Conservation (phyloP, 1,140 invertebrate genomes). For the Drosophila yakuba region DNA sequence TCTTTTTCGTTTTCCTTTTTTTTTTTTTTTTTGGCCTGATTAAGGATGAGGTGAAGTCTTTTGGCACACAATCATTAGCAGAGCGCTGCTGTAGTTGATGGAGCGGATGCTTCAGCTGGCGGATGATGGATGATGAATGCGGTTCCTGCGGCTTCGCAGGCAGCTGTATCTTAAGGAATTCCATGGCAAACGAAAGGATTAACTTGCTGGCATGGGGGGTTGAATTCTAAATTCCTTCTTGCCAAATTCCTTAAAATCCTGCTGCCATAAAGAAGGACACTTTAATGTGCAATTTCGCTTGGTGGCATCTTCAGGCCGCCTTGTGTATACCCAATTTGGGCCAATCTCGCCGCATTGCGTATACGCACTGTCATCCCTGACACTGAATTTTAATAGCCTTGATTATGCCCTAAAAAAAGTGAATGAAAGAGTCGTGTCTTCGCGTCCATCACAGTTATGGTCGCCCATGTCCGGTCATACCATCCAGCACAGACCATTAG, state of each 20-base stretch:
- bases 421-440: constrained; percentile 16
- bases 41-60: constrained; percentile 38
- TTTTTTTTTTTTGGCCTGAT: constrained; percentile 19
- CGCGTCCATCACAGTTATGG: constrained; percentile 49
- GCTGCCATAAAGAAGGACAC: constrained; percentile 19
- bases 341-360: constrained; percentile 53
- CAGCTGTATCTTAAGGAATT: constrained; percentile 29
- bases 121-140: constrained; percentile 46
- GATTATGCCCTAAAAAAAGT: constrained; percentile 49
- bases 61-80: constrained; percentile 72
- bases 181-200: constrained; percentile 32
- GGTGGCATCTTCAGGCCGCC: constrained; percentile 17
- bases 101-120: constrained; percentile 22
- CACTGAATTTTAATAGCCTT: constrained; percentile 64
- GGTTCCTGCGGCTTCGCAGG: not conserved
- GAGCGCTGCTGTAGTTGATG: constrained; percentile 38
- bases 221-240: constrained; percentile 20
- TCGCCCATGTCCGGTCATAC: constrained; percentile 46
- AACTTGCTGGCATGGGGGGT: constrained; percentile 6
- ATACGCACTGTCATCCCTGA: constrained; percentile 56
- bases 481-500: constrained; percentile 63
- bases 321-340: constrained; percentile 42
- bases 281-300: constrained; percentile 19
- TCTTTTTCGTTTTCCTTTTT: not conserved
- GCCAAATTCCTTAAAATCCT: constrained; percentile 26